These are phyloP conservation scores for Raphicerus campestris DNA, from an alignment of 2,113 vertebrate species.

Conservation along the genomic window DNA sequence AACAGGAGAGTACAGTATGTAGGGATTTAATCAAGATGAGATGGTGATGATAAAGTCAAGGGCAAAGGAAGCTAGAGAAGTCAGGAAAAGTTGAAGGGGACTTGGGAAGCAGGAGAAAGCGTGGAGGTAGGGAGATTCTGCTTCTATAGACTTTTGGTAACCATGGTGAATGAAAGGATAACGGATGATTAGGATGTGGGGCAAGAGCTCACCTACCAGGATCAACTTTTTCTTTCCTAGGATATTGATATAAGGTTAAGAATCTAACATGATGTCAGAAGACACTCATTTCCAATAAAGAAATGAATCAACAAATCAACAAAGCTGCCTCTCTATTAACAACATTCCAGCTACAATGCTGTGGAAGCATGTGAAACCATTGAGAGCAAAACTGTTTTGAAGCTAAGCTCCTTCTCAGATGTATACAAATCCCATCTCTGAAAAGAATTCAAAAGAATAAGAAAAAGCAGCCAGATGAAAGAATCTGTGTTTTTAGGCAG, in stretches of 20 bases:
- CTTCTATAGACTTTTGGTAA: conserved; percentile 3
- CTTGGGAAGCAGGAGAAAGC: background rate
- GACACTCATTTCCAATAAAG: background rate
- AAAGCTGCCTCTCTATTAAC: background rate
- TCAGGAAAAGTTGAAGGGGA: background rate
- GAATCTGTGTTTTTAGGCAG: conserved; percentile 34
- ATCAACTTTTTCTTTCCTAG: background rate
- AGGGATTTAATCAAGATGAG: background rate
- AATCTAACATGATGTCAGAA: background rate
- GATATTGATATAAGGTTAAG: background rate
- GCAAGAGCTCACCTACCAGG: background rate
- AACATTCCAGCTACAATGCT: background rate
- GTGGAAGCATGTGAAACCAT: background rate
- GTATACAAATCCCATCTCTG: conserved; percentile 19
- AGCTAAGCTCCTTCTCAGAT: conserved; percentile 28
- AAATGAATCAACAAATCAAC: background rate
- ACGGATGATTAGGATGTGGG: background rate
- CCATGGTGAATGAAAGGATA: background rate
- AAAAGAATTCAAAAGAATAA: conserved; percentile 67
- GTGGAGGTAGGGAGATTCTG: background rate
- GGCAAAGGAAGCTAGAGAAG: background rate
- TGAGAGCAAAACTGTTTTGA: background rate
- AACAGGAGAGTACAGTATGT: background rate
- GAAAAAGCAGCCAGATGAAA: conserved; percentile 56
- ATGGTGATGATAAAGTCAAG: background rate